These are phyloP conservation scores for Drosophila fuyamai DNA, from an alignment of 1,140 invertebrate genomes.

Conservation along the genomic window DNA sequence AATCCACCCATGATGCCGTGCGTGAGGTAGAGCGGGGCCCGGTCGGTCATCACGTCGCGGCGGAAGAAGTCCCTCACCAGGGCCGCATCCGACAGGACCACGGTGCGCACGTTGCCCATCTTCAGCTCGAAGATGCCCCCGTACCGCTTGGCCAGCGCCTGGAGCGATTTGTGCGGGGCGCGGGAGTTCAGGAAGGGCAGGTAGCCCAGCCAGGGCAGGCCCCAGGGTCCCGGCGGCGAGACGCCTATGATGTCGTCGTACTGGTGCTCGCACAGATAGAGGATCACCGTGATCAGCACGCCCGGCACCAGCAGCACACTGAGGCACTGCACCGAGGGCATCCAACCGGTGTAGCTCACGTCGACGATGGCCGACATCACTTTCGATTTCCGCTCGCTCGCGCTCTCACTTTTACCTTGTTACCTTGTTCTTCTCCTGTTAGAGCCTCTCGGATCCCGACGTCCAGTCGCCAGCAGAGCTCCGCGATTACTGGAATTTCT, in stretches of 20 bases:
- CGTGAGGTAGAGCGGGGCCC: conserved; percentile 92
- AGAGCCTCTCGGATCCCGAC: conserved; percentile 21
- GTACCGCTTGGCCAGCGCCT: conserved; percentile 88
- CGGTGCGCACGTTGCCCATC: conserved; percentile 90
- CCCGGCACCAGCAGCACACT: conserved; percentile 15
- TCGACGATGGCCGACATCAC: conserved; percentile 13
- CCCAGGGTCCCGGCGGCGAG: conserved; percentile 90
- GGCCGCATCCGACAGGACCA: conserved; percentile 90
- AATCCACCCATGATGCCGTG: conserved; percentile 94
- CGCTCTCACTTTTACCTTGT: conserved; percentile 2
- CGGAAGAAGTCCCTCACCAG: conserved; percentile 89
- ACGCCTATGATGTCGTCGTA: conserved; percentile 45
- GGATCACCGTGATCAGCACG: conserved; percentile 30
- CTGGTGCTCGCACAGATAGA: conserved; percentile 52
- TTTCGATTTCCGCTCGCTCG: conserved; percentile 20
- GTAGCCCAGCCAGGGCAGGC: conserved; percentile 91
- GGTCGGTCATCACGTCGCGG: conserved; percentile 88
- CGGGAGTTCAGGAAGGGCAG: conserved; percentile 89
- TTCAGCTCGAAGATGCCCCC: conserved; percentile 89
- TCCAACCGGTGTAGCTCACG: neutral
- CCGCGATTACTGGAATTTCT: conserved; percentile 65
- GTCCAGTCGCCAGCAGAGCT: conserved; percentile 61
- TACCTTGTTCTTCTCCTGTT: neutral
- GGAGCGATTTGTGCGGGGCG: conserved; percentile 89
- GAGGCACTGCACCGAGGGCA: conserved; percentile 11